Conservation (phyloP, 2,797 vertebrate species). For the Forpus xanthops region DNA sequence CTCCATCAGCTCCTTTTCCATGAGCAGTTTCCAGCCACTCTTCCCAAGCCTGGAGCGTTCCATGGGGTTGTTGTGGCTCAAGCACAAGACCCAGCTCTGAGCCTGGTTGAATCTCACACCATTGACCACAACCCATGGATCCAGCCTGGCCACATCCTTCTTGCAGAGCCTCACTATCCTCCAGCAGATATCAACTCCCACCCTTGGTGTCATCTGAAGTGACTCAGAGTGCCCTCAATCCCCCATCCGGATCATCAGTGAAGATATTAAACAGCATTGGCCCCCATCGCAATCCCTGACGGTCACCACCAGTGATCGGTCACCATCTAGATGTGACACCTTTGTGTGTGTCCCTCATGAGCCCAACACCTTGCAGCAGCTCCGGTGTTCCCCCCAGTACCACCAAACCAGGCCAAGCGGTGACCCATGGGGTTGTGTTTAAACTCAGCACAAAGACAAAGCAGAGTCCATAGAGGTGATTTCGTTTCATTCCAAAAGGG, state of each 20-base stretch:
- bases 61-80: no score
- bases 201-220: neutral
- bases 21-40: no score
- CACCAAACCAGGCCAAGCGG: no score
- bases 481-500: neutral
- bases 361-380: neutral
- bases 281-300: neutral
- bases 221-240: neutral
- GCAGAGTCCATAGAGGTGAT: neutral
- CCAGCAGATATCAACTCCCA: neutral
- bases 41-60: neutral
- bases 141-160: neutral
- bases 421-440: neutral
- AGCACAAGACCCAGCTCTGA: no score
- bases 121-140: neutral
- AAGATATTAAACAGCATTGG: neutral
- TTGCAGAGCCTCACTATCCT: neutral
- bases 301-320: no score
- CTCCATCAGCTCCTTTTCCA: no score
- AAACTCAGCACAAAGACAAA: neutral
- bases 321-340: neutral
- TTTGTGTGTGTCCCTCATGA: neutral
- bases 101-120: no score
- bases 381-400: no score
- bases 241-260: neutral